These are phyloP conservation scores for Sinohyriopsis cumingii DNA, from an alignment of 2,888 invertebrate genomes.

Conservation along the genomic window DNA sequence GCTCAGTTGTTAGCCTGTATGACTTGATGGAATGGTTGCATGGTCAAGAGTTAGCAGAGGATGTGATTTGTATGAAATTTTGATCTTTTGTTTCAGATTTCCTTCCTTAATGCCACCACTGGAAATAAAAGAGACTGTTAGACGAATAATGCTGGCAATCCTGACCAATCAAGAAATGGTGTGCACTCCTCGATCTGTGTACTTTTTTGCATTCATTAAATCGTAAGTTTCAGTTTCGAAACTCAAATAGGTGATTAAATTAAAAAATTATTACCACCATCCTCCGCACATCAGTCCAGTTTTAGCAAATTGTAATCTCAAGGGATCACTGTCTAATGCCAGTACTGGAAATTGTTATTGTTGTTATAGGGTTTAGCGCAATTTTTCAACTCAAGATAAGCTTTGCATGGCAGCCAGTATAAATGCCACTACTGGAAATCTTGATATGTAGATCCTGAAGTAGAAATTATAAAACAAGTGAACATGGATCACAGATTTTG, in stretches of 20 bases:
- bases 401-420: no score
- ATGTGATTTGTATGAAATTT: not conserved
- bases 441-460: no score
- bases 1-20: no score
- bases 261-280: not conserved
- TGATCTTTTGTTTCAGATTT: slow-evolving; percentile 44
- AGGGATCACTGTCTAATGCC: no score
- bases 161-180: slow-evolving; percentile 82
- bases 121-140: slow-evolving; percentile 88
- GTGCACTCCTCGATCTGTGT: slow-evolving; percentile 85
- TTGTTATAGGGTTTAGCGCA: no score
- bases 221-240: slow-evolving; percentile 50
- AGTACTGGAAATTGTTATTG: no score
- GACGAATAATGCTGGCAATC: slow-evolving; percentile 85
- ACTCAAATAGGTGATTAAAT: not conserved
- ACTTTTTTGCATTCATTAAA: slow-evolving; percentile 80
- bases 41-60: no score
- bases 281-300: not conserved
- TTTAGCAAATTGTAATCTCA: not conserved
- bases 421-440: no score
- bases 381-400: no score
- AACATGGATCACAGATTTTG: no score
- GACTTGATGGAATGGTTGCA: no score
- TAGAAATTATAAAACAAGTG: no score
- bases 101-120: slow-evolving; percentile 81